Evolutionary conservation across 1,140 invertebrate species (phyloP).

Genomic region (Dreissena rostriformis): DNA sequence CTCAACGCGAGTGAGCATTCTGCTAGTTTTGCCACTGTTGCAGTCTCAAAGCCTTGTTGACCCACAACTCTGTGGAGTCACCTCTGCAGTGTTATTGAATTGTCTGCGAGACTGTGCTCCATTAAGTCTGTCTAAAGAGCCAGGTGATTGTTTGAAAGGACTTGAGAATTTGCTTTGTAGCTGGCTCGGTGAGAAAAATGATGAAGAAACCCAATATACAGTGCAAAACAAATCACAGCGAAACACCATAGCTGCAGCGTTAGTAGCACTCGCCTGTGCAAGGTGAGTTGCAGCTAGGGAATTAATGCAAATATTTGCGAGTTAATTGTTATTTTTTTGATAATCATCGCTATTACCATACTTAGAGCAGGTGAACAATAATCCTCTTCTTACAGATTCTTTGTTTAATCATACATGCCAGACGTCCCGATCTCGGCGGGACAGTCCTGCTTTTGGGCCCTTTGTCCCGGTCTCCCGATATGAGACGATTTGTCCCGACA

Average conservation of each 20-base stretch:
- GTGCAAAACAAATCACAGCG: conserved; percentile 67
- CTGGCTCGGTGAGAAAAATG: conserved; percentile 76
- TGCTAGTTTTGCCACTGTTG: conserved; percentile 78
- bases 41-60: conserved; percentile 80
- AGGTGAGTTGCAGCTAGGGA: conserved; percentile 63
- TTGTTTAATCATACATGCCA: too few species aligned
- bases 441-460: too few species aligned
- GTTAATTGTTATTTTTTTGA: too few species aligned
- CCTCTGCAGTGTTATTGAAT: conserved; percentile 75
- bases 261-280: conserved; percentile 79
- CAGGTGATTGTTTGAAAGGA: conserved; percentile 79
- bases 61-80: conserved; percentile 75
- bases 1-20: conserved; percentile 78
- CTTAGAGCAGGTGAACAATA: too few species aligned
- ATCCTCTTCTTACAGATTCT: too few species aligned
- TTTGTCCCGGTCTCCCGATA: too few species aligned
- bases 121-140: conserved; percentile 78
- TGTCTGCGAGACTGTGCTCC: conserved; percentile 79
- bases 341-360: too few species aligned
- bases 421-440: too few species aligned
- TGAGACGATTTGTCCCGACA: too few species aligned
- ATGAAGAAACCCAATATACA: conserved; percentile 46
- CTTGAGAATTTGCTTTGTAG: conserved; percentile 77
- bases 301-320: too few species aligned
- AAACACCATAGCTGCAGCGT: conserved; percentile 77